phyloP scores from a whole-genome alignment of 2,113 vertebrate species.

The Megaceryle maxima region DNA sequence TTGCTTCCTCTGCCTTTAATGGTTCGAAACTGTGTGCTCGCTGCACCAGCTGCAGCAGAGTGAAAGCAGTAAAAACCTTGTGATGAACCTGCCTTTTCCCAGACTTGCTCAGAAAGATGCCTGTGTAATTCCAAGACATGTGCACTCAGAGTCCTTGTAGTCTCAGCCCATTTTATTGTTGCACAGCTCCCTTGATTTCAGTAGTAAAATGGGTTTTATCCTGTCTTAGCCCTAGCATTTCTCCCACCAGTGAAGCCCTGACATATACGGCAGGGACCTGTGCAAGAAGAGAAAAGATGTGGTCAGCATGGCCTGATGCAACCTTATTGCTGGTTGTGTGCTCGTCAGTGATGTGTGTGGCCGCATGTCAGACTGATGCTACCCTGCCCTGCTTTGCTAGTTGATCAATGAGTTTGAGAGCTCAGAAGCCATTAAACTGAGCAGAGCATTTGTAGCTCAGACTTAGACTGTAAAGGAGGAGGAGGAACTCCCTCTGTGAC shows the following conservation, averaged over 20 bases:
- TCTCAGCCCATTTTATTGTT: neutral
- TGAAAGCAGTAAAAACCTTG: neutral
- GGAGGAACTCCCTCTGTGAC: neutral
- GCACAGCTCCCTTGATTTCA: neutral
- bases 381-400: neutral
- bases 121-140: neutral
- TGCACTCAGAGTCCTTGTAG: fast-evolving
- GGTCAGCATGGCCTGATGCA: neutral
- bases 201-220: neutral
- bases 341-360: neutral
- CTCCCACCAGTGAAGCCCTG: neutral
- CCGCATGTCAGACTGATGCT: neutral
- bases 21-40: neutral
- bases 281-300: neutral
- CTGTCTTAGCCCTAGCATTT: neutral
- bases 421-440: neutral
- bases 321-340: neutral
- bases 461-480: neutral
- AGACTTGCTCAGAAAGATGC: neutral
- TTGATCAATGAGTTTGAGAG: neutral
- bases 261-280: neutral
- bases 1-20: neutral
- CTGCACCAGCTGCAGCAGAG: neutral
- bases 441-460: neutral
- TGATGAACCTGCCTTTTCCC: neutral